Conservation (phyloP, 2,797 vertebrate species). For the Pogonophryne albipinna region DNA sequence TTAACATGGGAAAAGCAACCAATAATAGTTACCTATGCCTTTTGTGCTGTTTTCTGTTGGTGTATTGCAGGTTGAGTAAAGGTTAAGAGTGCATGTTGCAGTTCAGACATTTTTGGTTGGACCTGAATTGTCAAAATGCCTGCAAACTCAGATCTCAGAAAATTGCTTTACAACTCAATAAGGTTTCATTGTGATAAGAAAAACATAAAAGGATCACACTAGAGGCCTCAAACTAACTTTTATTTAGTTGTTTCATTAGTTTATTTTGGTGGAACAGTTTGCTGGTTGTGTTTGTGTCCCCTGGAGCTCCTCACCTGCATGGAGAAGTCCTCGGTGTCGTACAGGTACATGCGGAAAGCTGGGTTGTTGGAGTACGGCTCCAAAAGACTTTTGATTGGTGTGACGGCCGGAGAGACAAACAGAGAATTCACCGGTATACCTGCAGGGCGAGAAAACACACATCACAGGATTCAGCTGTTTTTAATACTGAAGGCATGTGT, state of each 20-base stretch:
- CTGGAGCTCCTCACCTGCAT: constrained; percentile 85
- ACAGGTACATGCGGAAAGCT: constrained; percentile 90
- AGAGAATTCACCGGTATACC: constrained; percentile 90
- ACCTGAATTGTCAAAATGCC: neutral
- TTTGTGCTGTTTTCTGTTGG: no score
- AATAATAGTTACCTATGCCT: no score
- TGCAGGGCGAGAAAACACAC: constrained; percentile 49
- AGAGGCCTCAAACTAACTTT: no score
- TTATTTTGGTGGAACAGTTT: no score
- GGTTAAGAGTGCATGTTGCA: no score
- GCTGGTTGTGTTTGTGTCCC: neutral
- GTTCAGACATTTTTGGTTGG: neutral
- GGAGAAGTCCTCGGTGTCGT: constrained; percentile 79
- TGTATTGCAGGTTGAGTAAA: no score
- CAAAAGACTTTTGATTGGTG: constrained; percentile 86
- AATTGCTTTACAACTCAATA: neutral
- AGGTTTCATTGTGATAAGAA: neutral
- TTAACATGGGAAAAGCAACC: no score
- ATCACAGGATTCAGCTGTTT: rapidly evolving
- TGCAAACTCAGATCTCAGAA: neutral
- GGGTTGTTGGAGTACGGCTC: constrained; percentile 93
- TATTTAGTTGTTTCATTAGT: no score
- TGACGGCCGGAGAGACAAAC: constrained; percentile 95
- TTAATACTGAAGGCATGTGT: no score
- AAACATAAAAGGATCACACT: no score